Conservation (phyloP, 2,888 invertebrate species). For the Drosophila cracens region DNA sequence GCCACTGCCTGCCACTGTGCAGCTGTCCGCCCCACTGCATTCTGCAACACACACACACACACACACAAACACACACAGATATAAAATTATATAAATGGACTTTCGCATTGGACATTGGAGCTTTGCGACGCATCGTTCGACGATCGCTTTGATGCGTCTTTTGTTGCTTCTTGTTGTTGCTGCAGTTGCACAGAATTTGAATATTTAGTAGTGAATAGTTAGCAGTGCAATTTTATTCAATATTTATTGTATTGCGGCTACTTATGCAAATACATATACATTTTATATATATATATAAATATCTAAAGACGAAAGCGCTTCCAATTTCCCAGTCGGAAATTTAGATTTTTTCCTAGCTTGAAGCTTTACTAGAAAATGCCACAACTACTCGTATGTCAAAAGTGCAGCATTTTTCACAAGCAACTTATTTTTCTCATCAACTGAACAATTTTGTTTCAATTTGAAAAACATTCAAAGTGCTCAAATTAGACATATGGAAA, state of each 20-base stretch:
- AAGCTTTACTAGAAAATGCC: neutral
- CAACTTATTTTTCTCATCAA: neutral
- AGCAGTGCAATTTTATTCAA: conserved; percentile 23
- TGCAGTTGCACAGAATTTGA: conserved; percentile 35
- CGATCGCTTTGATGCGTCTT: conserved; percentile 59
- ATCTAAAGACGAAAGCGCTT: neutral
- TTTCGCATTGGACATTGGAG: conserved; percentile 12
- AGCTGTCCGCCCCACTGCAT: conserved; percentile 65
- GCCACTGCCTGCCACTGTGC: conserved; percentile 68
- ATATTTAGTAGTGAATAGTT: conserved; percentile 27
- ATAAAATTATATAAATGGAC: conserved; percentile 10
- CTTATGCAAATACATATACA: neutral
- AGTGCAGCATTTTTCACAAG: neutral
- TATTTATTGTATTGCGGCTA: conserved; percentile 22
- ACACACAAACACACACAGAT: neutral
- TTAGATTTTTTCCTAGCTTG: neutral
- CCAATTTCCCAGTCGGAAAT: neutral
- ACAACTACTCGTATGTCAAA: neutral
- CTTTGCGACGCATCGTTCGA: conserved; percentile 23
- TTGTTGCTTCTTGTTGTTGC: conserved; percentile 45
- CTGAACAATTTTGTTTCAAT: neutral
- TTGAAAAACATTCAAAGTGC: neutral
- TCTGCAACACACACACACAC: conserved; percentile 31
- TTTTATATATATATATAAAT: neutral
- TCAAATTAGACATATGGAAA: neutral